Base-by-base conservation (phyloP, 1,140 invertebrate genomes). In the Chrysoperla carnea region DNA sequence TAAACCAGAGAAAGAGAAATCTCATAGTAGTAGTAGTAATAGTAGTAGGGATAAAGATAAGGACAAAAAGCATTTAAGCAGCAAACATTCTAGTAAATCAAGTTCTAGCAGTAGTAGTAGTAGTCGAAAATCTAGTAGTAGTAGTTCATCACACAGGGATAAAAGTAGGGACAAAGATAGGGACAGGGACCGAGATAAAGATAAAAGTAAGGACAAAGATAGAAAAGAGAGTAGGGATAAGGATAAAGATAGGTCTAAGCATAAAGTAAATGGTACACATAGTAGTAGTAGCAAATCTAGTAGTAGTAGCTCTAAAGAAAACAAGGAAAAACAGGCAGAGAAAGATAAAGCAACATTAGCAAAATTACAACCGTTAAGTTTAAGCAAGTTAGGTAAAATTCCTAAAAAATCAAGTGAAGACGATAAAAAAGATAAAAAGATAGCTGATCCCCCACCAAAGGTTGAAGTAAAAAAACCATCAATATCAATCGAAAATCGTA, bases 401-500 rank as follows among this genome's bases (percentile, higher is more conserved):
- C 80, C 80, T 9, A 86, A 82, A 60, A 76, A 82, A 54, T 38
- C 48, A 29, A 38, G 51, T 4, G 55, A 54, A 17, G 55, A 57
- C 37, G 66, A 63, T 48, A 44, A 42, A 14, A 61, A 63, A 8
- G 61, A 60, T 53, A 64, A 64, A 52, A 67, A 59, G 43, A 55
- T n/a, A 63, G 64, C 58, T 64, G 62, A 59, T 45, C 52, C 53
- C 6, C 57, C 52, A 42, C 41, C 45, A 42, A 56, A 57, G 9
- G 56, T 61, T 4, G 63, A 70, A 36, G 68, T 66, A 40, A 81
- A 82, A 51, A 81, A 83, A 53, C 75, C 77, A 27, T 81, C 81
- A 6, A 81, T 84, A 54, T 84, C 81, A 1, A 82, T 84, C 48
- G 80, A 85, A 64, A 74, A 77, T 45, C 64, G 78, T 38, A 81